Percentiles rank a stretch among this genome's conserved stretches.
Conservation (phyloP, 2,888 invertebrate species). For the Diarsia rubi region DNA sequence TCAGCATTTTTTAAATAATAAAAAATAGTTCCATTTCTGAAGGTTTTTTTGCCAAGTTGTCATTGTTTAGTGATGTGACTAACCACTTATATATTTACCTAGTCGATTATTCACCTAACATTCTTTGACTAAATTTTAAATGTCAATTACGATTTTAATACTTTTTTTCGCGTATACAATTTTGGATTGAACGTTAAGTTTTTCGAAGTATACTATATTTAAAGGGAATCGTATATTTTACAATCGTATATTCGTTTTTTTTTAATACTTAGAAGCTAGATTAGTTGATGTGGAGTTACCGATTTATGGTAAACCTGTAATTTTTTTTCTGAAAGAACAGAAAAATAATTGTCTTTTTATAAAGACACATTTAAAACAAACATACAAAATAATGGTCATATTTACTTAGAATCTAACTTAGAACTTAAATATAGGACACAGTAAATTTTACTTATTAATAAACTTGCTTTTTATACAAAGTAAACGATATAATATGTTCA, state of each 20-base stretch:
- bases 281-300: slow-evolving; percentile 46
- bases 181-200: slow-evolving; percentile 80
- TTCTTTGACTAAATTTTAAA: slow-evolving; percentile 63
- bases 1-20: too few species aligned
- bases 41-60: slow-evolving; percentile 9
- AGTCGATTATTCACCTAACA: slow-evolving; percentile 57
- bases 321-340: not conserved
- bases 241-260: slow-evolving; percentile 81
- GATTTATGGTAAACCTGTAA: not conserved
- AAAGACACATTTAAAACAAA: not conserved
- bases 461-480: slow-evolving; percentile 38
- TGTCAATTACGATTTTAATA: slow-evolving; percentile 69
- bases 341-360: not conserved
- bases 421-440: slow-evolving; percentile 48
- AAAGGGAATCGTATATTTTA: slow-evolving; percentile 81
- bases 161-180: slow-evolving; percentile 84
- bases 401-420: slow-evolving; percentile 49
- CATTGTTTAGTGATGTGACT: slow-evolving; percentile 31
- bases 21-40: not conserved
- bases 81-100: slow-evolving; percentile 24
- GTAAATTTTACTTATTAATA: slow-evolving; percentile 11
- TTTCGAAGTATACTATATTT: slow-evolving; percentile 76
- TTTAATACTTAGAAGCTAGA: slow-evolving; percentile 65
- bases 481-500: slow-evolving; percentile 35
- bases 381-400: slow-evolving; percentile 56